These are phyloP conservation scores for Zaprionus taronus DNA, from an alignment of 1,140 invertebrate species.

Conservation along the genomic window DNA sequence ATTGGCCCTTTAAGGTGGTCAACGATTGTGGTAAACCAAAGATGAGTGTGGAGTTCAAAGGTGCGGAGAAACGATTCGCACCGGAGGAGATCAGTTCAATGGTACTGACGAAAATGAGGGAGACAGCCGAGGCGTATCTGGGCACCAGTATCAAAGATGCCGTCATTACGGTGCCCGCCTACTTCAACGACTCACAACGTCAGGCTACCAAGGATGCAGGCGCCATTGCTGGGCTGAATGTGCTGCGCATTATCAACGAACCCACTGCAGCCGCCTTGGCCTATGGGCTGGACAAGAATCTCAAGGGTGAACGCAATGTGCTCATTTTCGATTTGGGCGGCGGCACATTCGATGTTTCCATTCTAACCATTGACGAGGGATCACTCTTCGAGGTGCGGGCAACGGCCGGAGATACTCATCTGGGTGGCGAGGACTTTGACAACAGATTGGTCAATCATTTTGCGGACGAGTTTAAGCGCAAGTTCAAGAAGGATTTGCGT, in stretches of 20 bases:
- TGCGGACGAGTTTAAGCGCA: constrained; percentile 91
- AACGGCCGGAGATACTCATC: constrained; percentile 90
- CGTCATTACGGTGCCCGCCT: constrained; percentile 87
- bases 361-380: constrained; percentile 93
- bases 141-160: constrained; percentile 88
- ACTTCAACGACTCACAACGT: constrained; percentile 88
- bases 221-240: constrained; percentile 88
- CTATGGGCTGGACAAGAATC: constrained; percentile 91
- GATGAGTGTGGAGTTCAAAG: constrained; percentile 90
- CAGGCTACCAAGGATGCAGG: constrained; percentile 89
- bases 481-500: constrained; percentile 91
- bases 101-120: constrained; percentile 92
- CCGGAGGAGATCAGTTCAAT: constrained; percentile 92
- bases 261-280: constrained; percentile 90
- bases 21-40: constrained; percentile 88
- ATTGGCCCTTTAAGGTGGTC: constrained; percentile 90
- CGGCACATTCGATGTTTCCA: constrained; percentile 93
- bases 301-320: constrained; percentile 89
- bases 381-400: constrained; percentile 90
- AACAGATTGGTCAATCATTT: constrained; percentile 92
- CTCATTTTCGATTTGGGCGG: constrained; percentile 91
- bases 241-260: constrained; percentile 90
- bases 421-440: constrained; percentile 91
- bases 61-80: constrained; percentile 89
- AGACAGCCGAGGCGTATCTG: constrained; percentile 91